Evolutionary conservation across 2,888 invertebrate species (phyloP).

Genomic region (Synergus gifuensis): DNA sequence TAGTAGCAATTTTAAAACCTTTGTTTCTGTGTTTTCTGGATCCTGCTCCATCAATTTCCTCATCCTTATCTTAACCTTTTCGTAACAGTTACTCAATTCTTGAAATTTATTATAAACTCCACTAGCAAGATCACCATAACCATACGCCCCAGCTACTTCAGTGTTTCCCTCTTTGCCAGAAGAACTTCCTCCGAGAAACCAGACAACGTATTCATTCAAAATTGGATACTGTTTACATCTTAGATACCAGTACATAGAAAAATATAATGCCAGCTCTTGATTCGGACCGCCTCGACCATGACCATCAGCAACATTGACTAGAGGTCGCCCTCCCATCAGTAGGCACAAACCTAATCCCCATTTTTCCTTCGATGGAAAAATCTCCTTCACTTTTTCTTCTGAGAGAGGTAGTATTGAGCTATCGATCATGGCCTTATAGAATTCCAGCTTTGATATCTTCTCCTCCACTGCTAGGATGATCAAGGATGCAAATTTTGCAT

Average conservation of each 20-base stretch:
- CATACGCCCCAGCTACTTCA: constrained; percentile 63
- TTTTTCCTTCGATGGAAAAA: constrained; percentile 66
- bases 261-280: constrained; percentile 82
- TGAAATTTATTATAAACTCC: constrained; percentile 61
- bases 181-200: constrained; percentile 66
- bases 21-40: not conserved
- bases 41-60: constrained; percentile 42
- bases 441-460: constrained; percentile 62
- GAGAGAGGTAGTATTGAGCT: constrained; percentile 62
- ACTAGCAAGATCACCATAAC: constrained; percentile 62
- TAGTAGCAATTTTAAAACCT: constrained; percentile 24
- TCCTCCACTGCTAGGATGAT: constrained; percentile 65
- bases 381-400: constrained; percentile 60
- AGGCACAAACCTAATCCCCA: constrained; percentile 77
- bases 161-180: constrained; percentile 66
- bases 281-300: constrained; percentile 82
- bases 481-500: constrained; percentile 63
- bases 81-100: constrained; percentile 47
- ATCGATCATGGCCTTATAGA: constrained; percentile 62
- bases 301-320: constrained; percentile 78
- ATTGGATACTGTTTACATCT: constrained; percentile 64
- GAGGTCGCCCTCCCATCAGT: constrained; percentile 83
- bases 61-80: constrained; percentile 48
- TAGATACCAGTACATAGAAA: constrained; percentile 72
- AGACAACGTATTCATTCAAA: constrained; percentile 65